A percentile compares a stretch with the other conserved stretches of the same genome.
Conservation (phyloP, 2,113 vertebrate genomes). For the Pseudolaguvia tuberculata region DNA sequence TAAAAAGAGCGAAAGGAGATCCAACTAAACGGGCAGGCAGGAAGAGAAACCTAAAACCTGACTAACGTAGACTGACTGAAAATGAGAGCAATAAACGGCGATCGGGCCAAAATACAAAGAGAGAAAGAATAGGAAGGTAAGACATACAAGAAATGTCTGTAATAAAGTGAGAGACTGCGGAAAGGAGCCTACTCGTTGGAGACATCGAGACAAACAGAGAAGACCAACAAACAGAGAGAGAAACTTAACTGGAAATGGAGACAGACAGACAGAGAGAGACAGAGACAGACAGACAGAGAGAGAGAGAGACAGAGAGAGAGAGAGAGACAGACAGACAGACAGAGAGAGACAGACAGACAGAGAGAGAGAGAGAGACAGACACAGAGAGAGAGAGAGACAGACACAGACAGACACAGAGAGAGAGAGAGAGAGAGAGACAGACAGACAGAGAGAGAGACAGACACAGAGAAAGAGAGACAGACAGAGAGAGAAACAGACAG, state of each 20-base stretch:
- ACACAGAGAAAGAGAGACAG: neutral
- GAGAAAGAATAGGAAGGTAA: neutral
- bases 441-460: neutral
- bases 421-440: neutral
- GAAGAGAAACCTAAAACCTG: too few relatives aligned
- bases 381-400: neutral
- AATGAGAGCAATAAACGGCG: too few relatives aligned
- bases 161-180: neutral
- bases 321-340: neutral
- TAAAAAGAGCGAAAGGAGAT: too few relatives aligned
- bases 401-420: neutral
- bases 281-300: neutral
- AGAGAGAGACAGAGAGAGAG: neutral
- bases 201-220: too few relatives aligned
- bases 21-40: too few relatives aligned
- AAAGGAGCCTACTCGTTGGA: neutral
- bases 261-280: neutral
- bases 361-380: fast-evolving
- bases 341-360: too few relatives aligned
- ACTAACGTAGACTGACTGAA: too few relatives aligned
- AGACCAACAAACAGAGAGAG: neutral
- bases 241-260: too few relatives aligned
- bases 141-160: neutral
- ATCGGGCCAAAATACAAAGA: neutral
- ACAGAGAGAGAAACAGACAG: too few relatives aligned